Evolutionary conservation across 2,113 vertebrate genomes (phyloP), one percentile per base, ranked within the genome.

Genomic region (Eulemur macaco): DNA sequence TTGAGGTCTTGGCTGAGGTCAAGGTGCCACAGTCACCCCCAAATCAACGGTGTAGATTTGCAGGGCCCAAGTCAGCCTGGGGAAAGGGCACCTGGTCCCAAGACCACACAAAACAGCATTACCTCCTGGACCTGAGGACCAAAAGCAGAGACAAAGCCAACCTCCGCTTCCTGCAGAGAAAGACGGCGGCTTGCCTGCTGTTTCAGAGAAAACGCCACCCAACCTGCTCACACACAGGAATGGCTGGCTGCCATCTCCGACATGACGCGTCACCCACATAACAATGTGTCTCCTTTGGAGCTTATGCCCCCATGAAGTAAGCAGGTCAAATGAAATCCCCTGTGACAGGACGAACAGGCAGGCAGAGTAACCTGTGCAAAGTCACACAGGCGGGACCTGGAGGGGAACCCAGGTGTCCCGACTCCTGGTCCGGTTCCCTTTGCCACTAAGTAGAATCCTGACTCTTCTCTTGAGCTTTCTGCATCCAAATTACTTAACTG

Each of bases 201-300:
- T 69, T 8, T 52, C 25, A 29, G 31, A 27, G 56, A 69, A 68
- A 68, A 10, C 34, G 27, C 9, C 23, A 52, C 74, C 47, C 52
- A 4, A 27, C 58, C 58, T 29, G 47, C 63, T 18, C 60, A 77
- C 25, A 47, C 7, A 45, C 4, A 4, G 23, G 3, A 20, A 45
- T 0, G 15, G 45, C 9, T 2, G 11, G 74, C 10, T 58, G 50
- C 3, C 3, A 15, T 9, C 2, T 5, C 69, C 42, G 27, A 27
- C 37, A 69, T 15, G 52, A 3, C 2, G 12, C 8, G 58, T 87
- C 54, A 64, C 87, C n/a, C 21, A 64, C 29, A 29, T 23, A 45
- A 82, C 8, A 21, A 17, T 1, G 17, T 11, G 34, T 37, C 21
- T 11, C 52, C n/a, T 71, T 31, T 17, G 8, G 76, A 64, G 77